Evolutionary conservation across 2,113 vertebrate genomes (phyloP), one percentile per base, ranked within the genome.

Genomic region (Pelobates fuscus): DNA sequence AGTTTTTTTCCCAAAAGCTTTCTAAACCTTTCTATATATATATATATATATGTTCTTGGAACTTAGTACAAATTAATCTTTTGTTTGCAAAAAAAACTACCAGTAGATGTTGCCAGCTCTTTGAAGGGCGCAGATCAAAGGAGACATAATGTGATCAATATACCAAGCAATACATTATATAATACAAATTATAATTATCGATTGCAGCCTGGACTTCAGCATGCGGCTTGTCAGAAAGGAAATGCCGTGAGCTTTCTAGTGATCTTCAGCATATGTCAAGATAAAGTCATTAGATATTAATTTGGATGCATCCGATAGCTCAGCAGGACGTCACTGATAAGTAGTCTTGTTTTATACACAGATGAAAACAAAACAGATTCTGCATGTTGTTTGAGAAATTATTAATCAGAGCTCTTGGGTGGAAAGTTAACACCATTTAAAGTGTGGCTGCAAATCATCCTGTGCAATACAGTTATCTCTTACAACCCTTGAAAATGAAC

Each of bases 131-230:
- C 8, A 71, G 24, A 60, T 71, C 23, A 71, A 44, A 71, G 68
- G 2, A 59, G 68, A 37, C 43, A 32, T 21, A 14, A 6, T 3
- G 23, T 17, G 32, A 66, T 74, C 49, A 15, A 66, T 57, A 17
- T 8, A 6, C 15, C 12, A 26, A 37, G 30, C 46, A 63, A 66
- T 20, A 46, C 32, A 18, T 74, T 23, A 57, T 66, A 74, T 58
- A 37, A 74, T 29, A 57, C n/a, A 29, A 66, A 74, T 74, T 43
- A 74, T 74, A 24, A 74, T 74, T 74, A 74, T 74, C 52, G 71
- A 74, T 66, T 58, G 25, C 46, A 58, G 44, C 23, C 10, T 67
- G 44, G n/a, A n/a, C n/a, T n/a, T 6, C 15, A 23, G 52, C 20
- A 21, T 5, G 55, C 67, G 57, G 18, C 23, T 68, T 58, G 52